These are phyloP conservation scores for Ichneumon xanthorius DNA, from an alignment of 2,888 invertebrate genomes.

Conservation along the genomic window DNA sequence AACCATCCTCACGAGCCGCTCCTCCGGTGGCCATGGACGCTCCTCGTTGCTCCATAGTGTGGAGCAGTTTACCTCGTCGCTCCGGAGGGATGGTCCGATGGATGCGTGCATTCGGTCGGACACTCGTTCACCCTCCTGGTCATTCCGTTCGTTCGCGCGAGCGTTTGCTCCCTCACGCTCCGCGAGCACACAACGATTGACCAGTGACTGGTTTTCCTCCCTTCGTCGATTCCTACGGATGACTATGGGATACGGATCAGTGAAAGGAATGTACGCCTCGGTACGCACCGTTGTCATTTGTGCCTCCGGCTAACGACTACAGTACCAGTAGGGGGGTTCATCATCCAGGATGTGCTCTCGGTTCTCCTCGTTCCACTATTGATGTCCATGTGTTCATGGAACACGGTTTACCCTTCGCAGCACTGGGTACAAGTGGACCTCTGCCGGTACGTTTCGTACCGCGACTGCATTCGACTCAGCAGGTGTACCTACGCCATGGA, in stretches of 20 bases:
- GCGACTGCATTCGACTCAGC: conserved; percentile 39
- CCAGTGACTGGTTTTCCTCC: conserved; percentile 13
- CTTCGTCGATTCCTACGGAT: conserved; percentile 40
- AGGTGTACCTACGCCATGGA: conserved; percentile 38
- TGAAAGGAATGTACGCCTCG: conserved; percentile 25
- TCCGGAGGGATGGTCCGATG: not conserved
- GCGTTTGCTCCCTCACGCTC: conserved; percentile 7
- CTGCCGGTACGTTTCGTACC: conserved; percentile 23
- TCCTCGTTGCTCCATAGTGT: conserved; percentile 2
- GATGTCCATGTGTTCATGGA: conserved; percentile 5
- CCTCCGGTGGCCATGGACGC: not conserved
- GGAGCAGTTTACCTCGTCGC: conserved; percentile 4
- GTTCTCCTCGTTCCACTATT: conserved; percentile 12
- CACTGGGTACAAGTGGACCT: conserved; percentile 51
- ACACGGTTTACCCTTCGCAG: conserved; percentile 32
- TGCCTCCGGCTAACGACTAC: not conserved
- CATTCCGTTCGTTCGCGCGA: conserved; percentile 13
- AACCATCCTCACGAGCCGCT: not conserved
- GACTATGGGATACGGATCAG: conserved; percentile 20
- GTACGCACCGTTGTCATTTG: conserved; percentile 14
- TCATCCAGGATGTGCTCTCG: conserved; percentile 9
- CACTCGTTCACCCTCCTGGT: not conserved
- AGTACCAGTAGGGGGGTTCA: not conserved
- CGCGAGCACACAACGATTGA: conserved; percentile 14
- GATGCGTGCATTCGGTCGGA: not conserved